Evolutionary conservation across 2,797 vertebrate species (phyloP), one percentile per base, ranked within the genome.

Genomic region (Bufotes viridis): DNA sequence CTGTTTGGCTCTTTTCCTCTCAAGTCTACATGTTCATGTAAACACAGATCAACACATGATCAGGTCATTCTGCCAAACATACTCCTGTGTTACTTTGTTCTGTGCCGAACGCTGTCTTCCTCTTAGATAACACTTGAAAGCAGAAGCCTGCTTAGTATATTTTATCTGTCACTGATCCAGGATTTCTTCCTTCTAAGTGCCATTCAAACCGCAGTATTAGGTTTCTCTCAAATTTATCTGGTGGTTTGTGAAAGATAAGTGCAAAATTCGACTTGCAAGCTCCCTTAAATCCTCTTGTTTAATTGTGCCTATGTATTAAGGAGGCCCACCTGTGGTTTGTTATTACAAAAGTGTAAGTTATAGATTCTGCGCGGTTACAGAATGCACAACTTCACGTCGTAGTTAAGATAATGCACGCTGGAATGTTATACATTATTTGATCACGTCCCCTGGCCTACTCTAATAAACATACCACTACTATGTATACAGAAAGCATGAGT

Each of bases 391-490:
- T 78, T 63, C 65, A 69, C 80, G 83, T 87, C 65, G 57, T 75
- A 51, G 65, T 24, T 76, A 26, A 89, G 85, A 91, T 87, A 92
- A 65, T 83, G 87, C 90, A 91, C 90, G 89, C 90, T 91, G 91
- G 90, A 34, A 91, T 92, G 90, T 91, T 92, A 94, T 93, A 91
- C 89, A 57, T 94, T 94, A 94, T 95, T 94, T 95, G 94, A 95
- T 93, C 93, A 92, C 89, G 91, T 92, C 93, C 90, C 90, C 93
- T 92, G 92, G 92, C 92, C 92, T 72, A 24, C 63, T 84, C 63
- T 87, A 87, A 89, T 89, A 89, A 94, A 95, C 94, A 94, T 91
- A 92, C 93, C 91, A 92, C 20, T 94, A 57, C 93, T 93, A 92
- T 94, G 94, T 94, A 93, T 93, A 94, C 93, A 94, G 89, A 93